Conservation (phyloP, 1,140 invertebrate species). For the Eupristina koningsbergeri region DNA sequence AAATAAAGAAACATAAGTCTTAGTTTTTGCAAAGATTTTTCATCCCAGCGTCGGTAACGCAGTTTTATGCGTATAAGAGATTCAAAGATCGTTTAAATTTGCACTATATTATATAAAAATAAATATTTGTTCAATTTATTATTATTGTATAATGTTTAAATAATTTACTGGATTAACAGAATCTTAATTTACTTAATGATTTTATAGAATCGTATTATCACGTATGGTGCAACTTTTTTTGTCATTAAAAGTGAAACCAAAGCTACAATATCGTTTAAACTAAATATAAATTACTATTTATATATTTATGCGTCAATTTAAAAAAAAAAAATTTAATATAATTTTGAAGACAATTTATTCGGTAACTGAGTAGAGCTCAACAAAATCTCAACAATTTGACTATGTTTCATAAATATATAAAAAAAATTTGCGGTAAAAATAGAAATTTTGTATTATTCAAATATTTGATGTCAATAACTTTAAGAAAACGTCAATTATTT, state of each 20-base stretch:
- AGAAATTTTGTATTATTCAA: no score
- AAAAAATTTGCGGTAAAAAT: conserved; percentile 1
- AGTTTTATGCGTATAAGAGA: conserved; percentile 48
- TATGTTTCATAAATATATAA: conserved; percentile 10
- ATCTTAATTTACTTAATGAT: no score
- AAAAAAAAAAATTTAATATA: conserved; percentile 36
- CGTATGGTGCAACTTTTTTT: conserved; percentile 23
- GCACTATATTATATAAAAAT: conserved; percentile 25
- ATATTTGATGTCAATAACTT: neutral
- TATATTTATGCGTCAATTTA: conserved; percentile 41
- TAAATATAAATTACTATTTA: conserved; percentile 34
- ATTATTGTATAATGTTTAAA: neutral
- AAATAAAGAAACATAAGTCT: conserved; percentile 10
- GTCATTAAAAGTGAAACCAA: conserved; percentile 28
- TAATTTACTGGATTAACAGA: conserved; percentile 21
- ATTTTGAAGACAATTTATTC: neutral
- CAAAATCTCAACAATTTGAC: conserved; percentile 9
- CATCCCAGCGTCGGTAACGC: conserved; percentile 33
- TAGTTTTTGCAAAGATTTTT: conserved; percentile 28
- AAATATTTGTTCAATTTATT: neutral
- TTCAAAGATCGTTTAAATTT: conserved; percentile 29
- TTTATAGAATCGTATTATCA: conserved; percentile 25
- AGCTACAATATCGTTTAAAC: conserved; percentile 26
- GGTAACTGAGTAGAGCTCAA: neutral
- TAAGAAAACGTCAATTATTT: conserved; percentile 12